A percentile compares a stretch with the other conserved stretches of the same genome.
phyloP scores from a whole-genome alignment of 2,888 invertebrate species.

The Tigriopus californicus region DNA sequence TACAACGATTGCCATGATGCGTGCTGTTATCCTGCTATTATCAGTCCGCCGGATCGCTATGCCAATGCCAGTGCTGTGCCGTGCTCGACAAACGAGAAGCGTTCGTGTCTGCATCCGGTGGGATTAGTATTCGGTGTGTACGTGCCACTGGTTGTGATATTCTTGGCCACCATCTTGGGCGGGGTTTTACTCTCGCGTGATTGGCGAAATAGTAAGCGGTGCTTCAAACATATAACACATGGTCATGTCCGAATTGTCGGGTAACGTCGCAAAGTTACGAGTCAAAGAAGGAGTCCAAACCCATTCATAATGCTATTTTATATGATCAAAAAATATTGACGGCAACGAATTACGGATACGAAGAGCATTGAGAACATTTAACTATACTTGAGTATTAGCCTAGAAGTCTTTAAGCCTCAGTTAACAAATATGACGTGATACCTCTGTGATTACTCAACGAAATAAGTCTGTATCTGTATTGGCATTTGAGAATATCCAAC shows the following conservation, averaged over 20 bases:
- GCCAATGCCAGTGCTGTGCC: not conserved
- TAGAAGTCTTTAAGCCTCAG: too few species aligned
- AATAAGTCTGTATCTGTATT: too few species aligned
- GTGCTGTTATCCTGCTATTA: slow-evolving; percentile 8
- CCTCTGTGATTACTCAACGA: too few species aligned
- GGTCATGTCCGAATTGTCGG: not conserved
- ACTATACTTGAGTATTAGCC: too few species aligned
- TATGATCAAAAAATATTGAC: too few species aligned
- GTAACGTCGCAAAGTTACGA: too few species aligned
- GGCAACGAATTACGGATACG: too few species aligned
- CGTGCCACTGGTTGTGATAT: not conserved
- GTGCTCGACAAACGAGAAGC: not conserved
- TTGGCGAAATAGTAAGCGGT: not conserved
- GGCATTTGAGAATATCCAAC: too few species aligned
- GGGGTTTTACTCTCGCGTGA: not conserved
- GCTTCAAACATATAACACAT: not conserved
- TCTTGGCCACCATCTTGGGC: not conserved
- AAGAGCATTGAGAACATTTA: too few species aligned
- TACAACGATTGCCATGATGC: not conserved
- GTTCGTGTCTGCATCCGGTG: not conserved
- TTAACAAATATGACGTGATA: too few species aligned
- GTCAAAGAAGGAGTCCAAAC: too few species aligned
- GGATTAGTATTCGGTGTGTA: not conserved
- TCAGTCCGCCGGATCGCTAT: not conserved
- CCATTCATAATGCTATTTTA: too few species aligned